These are phyloP conservation scores for Drosophila aff. DNA, from an alignment of 1,140 invertebrate genomes.

Conservation along the genomic window DNA sequence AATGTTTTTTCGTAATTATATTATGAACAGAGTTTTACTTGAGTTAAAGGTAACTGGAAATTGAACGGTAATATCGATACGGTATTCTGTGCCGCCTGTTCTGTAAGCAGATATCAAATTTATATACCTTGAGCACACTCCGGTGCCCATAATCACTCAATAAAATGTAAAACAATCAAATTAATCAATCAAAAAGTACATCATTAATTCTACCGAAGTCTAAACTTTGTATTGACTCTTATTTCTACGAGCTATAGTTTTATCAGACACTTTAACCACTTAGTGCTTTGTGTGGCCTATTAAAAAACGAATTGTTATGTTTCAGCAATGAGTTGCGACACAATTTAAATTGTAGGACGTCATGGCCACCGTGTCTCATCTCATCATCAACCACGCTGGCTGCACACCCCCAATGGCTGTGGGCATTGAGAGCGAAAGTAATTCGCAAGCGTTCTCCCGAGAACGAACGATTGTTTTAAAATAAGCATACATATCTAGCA, in stretches of 20 bases:
- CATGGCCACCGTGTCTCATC: slow-evolving; percentile 36
- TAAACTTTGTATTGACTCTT: neutral
- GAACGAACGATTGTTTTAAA: slow-evolving; percentile 49
- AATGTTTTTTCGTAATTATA: neutral
- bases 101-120: too few species aligned
- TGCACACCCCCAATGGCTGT: slow-evolving; percentile 18
- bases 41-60: neutral
- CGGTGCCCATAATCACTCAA: neutral
- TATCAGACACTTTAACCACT: neutral
- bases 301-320: neutral
- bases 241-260: neutral
- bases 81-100: too few species aligned
- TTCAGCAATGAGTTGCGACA: slow-evolving; percentile 38
- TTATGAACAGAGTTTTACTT: neutral
- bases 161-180: neutral
- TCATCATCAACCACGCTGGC: slow-evolving; percentile 2
- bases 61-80: too few species aligned
- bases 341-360: slow-evolving; percentile 49
- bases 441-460: slow-evolving; percentile 24
- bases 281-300: too few species aligned
- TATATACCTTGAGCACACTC: too few species aligned
- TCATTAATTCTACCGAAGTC: neutral
- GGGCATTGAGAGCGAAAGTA: slow-evolving; percentile 62
- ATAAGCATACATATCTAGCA: slow-evolving; percentile 51
- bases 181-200: neutral